Evolutionary conservation across 1,140 invertebrate species (phyloP), one percentile per base, ranked within the genome.

Genomic region (Liolophura sinensis): DNA sequence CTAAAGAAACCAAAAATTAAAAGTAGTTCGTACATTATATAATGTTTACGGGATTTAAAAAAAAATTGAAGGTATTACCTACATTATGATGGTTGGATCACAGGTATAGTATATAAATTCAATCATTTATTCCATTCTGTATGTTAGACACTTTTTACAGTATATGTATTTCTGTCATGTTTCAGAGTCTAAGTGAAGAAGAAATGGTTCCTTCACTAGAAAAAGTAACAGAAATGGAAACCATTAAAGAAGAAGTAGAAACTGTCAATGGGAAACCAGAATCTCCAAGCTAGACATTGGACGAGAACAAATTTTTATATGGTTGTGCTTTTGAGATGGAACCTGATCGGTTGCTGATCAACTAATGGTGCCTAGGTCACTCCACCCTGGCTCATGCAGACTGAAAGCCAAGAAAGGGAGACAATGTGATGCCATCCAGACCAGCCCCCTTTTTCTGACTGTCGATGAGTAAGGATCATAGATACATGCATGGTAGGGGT

Each of bases 171-270:
- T 49, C 46, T 27, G 60, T 49, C 18, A 20, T 61, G 18, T 22
- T 61, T 27, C 16, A 27, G n/a, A 24, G 12, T 20, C 16, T 22
- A n/a, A 40, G 51, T 31, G 40, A 60, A 57, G 62, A 54, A 22
- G 24, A 50, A 0, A 20, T 65, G 62, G 62, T 50, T 16, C 52
- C 52, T 20, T 61, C 64, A n/a, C 50, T 58, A 47, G 58, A 63
- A 47, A 54, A 76, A 52, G 75, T 74, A 47, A 16, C 59, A 11
- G 76, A 79, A 58, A 79, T 79, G 78, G 78, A 79, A 51, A 64
- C 78, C 18, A 79, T 79, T 46, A 78, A 74, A 60, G 78, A 79
- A 64, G 78, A 79, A 58, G 76, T 73, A 20, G 75, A 78, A 57
- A 64, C 58, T 20, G 18, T 58, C 67, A 15, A 47, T 31, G 24